Percentiles rank a stretch among this genome's conserved stretches.
Evolutionary conservation across 2,888 invertebrate species (phyloP).

Genomic region (Ephialtes manifestator): DNA sequence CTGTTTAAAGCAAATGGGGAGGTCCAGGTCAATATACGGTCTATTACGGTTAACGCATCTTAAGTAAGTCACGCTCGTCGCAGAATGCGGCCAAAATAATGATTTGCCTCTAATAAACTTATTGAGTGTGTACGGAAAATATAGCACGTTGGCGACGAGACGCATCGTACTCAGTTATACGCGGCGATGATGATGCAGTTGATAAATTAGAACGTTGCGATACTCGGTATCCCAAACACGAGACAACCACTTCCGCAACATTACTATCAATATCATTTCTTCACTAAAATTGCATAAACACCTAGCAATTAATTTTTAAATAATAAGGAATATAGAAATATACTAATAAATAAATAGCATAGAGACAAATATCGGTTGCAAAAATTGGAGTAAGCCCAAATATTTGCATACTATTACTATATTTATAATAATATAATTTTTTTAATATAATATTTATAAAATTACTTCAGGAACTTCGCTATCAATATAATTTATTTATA

Average conservation of each 20-base stretch:
- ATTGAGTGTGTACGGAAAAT: conserved; percentile 73
- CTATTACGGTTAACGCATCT: conserved; percentile 79
- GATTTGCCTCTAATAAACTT: conserved; percentile 79
- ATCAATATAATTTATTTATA: no score
- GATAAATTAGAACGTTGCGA: conserved; percentile 48
- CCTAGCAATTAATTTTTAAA: not conserved
- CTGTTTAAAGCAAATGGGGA: conserved; percentile 71
- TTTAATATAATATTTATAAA: no score
- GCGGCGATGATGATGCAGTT: conserved; percentile 27
- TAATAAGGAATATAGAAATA: no score
- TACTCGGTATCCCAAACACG: conserved; percentile 26
- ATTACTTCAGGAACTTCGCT: no score
- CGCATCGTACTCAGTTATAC: conserved; percentile 28
- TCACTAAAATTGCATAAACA: not conserved
- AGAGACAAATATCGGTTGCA: no score
- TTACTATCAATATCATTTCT: conserved; percentile 3
- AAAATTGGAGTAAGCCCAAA: no score
- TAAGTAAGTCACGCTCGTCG: conserved; percentile 74
- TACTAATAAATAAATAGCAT: no score
- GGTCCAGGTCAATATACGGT: conserved; percentile 77
- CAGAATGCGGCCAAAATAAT: conserved; percentile 83
- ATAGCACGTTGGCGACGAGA: conserved; percentile 53
- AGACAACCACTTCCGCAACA: conserved; percentile 37
- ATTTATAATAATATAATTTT: no score
- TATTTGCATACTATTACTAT: no score